Conservation (phyloP, 2,888 invertebrate species). For the Cosmorhoe ocellata region DNA sequence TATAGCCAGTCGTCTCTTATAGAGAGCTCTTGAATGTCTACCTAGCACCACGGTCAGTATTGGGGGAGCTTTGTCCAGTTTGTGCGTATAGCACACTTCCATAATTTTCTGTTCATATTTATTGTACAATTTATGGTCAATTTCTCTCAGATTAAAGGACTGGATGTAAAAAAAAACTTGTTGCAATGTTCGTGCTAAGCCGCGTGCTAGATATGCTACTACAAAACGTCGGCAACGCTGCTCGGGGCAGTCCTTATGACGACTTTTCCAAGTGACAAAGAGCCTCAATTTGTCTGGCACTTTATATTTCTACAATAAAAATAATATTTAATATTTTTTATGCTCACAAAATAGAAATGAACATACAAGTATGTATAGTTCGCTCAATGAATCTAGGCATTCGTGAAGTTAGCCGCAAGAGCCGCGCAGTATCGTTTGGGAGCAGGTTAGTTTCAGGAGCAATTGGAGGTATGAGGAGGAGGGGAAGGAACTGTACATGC, state of each 20-base stretch:
- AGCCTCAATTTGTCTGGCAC: slow-evolving; percentile 59
- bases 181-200: slow-evolving; percentile 56
- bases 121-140: slow-evolving; percentile 15
- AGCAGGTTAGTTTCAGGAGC: too few species aligned
- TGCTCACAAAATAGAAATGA: too few species aligned
- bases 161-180: slow-evolving; percentile 59
- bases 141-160: slow-evolving; percentile 42
- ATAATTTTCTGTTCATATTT: slow-evolving; percentile 62
- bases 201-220: slow-evolving; percentile 58
- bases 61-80: slow-evolving; percentile 46
- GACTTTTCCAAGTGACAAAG: slow-evolving; percentile 63
- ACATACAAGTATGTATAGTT: too few species aligned
- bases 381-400: too few species aligned
- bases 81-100: slow-evolving; percentile 56
- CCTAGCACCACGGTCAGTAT: slow-evolving; percentile 51
- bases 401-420: too few species aligned
- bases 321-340: background rate
- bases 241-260: slow-evolving; percentile 42
- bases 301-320: slow-evolving; percentile 49
- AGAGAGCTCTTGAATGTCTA: slow-evolving; percentile 51
- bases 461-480: too few species aligned
- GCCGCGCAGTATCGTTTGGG: too few species aligned
- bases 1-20: slow-evolving; percentile 11
- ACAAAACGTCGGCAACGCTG: slow-evolving; percentile 57
- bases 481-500: too few species aligned